Base-by-base conservation (phyloP, 2,888 invertebrate species). In the Julus scanicus region DNA sequence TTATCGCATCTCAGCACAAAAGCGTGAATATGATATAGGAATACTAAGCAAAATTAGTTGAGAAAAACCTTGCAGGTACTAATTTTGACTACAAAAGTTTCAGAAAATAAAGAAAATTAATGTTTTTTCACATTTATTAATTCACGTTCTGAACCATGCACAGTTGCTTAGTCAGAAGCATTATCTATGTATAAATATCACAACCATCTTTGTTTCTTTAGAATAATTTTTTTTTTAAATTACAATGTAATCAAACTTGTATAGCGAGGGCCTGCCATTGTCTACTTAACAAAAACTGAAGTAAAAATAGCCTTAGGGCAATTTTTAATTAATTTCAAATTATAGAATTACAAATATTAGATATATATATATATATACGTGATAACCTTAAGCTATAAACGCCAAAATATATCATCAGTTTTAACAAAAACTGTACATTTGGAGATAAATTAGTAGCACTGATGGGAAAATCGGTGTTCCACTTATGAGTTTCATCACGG, bases 1-100 rank as follows among this genome's bases (percentile, higher is more conserved):
- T 80, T 37, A 80, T 80, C 80, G 80, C 20, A 80, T 80, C 37
- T 80, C 37, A 15, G 80, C 80, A 80, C 80, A 29, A 37, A 80
- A 80, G 80, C 80, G 37, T 37, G 80, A 80, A 80, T 80, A 80
- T 37, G 80, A 80, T 80, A 80, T 80, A 80, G 20, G 80, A 80
- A 29, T 80, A 29, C 80, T 29, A 13, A 80, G 29, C 13, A 37
- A 37, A 80, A 80, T 37, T 80, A 80, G 37, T 80, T 80, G 80
- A 80, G 80, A 80, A 80, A 80, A 80, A 29, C 29, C 37, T 20
- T 80, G 80, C 2, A 80, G 37, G 80, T 80, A 80, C 37, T 37
- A 37, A 13, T 13, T 37, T 80, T 80, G 37, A 11, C 37, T 29
- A 80, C 80, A 80, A 80, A 80, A 29, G 80, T 80, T 80, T 80